Evolutionary conservation across 2,113 vertebrate genomes (phyloP).

Genomic region (Pangasianodon hypophthalmus): DNA sequence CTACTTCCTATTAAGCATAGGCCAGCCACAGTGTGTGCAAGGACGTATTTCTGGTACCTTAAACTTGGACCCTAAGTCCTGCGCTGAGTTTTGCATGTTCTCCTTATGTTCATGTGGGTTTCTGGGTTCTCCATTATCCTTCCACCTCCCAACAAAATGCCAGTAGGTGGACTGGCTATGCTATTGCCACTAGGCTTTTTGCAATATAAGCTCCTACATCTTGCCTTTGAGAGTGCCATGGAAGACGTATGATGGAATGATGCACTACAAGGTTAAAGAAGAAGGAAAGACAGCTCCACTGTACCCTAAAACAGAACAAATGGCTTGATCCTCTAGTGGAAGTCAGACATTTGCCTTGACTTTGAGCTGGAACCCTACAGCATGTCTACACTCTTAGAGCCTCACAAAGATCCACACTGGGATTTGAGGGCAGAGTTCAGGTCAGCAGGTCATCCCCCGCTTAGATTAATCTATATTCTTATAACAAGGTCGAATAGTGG

Average conservation of each 20-base stretch:
- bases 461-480: conserved; percentile 14
- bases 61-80: neutral
- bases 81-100: neutral
- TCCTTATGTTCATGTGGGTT: neutral
- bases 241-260: neutral
- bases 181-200: neutral
- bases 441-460: conserved; percentile 9
- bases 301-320: neutral
- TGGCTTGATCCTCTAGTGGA: neutral
- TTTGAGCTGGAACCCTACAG: neutral
- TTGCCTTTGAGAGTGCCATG: neutral
- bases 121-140: neutral
- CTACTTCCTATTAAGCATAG: conserved; percentile 65
- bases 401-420: neutral
- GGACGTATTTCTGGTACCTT: conserved; percentile 87
- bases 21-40: conserved; percentile 71
- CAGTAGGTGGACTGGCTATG: neutral
- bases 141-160: neutral
- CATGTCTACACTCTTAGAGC: neutral
- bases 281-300: neutral
- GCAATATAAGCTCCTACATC: neutral
- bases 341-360: neutral
- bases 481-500: neutral
- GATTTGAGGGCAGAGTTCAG: conserved; percentile 8
- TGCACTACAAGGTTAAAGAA: neutral